These are phyloP conservation scores for Saturnia pavonia DNA, from an alignment of 2,888 invertebrate genomes.

Conservation along the genomic window DNA sequence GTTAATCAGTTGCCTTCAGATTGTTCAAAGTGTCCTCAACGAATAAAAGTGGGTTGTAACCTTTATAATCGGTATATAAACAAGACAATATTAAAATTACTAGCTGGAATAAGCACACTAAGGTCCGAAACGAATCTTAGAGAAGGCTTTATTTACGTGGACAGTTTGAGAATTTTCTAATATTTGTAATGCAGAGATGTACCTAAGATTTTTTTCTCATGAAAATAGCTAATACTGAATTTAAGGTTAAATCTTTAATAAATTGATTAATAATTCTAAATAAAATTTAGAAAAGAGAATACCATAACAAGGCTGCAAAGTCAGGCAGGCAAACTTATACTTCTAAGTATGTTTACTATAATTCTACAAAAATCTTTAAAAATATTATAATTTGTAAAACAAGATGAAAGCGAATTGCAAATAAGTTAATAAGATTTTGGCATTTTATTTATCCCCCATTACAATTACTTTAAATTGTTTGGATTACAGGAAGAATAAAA, in stretches of 20 bases:
- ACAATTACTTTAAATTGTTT: background rate
- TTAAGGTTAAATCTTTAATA: background rate
- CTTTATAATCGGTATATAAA: background rate
- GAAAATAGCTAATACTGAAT: background rate
- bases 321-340: no score
- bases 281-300: background rate
- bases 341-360: background rate
- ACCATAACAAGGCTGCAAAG: no score
- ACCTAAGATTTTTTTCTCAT: no score
- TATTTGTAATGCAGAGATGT: no score
- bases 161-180: no score
- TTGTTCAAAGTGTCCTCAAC: slow-evolving; percentile 11
- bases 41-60: background rate
- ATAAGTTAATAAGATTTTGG: background rate
- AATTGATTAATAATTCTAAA: background rate
- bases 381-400: background rate
- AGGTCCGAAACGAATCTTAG: no score
- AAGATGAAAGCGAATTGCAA: background rate
- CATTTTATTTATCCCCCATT: background rate
- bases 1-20: slow-evolving; percentile 50
- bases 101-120: no score
- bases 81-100: background rate
- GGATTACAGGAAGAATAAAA: background rate
- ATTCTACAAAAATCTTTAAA: background rate
- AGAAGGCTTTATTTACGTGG: no score